Percentiles rank a stretch among this genome's conserved stretches.
Conservation (phyloP, 2,888 invertebrate genomes). For the Agrilus biguttatus region DNA sequence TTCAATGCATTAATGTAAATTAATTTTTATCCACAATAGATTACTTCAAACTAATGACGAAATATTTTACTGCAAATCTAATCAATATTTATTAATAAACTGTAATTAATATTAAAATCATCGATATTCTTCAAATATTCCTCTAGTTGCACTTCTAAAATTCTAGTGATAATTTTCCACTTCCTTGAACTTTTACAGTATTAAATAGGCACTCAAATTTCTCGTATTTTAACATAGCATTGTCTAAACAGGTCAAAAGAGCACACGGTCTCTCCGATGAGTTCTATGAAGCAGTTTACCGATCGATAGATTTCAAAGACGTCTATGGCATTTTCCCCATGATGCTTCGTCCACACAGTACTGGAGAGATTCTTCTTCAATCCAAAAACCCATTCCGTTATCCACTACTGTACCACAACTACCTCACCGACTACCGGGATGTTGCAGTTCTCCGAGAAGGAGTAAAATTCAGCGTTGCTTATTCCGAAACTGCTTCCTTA, state of each 20-base stretch:
- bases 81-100: no score
- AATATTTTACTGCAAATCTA: no score
- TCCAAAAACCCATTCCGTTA: constrained; percentile 55
- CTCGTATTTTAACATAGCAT: no score
- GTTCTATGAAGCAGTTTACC: constrained; percentile 63
- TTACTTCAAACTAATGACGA: no score
- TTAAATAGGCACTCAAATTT: no score
- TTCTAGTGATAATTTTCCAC: no score
- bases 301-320: constrained; percentile 56
- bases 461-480: constrained; percentile 69
- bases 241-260: constrained; percentile 44
- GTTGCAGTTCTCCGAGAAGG: constrained; percentile 72
- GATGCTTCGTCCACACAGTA: constrained; percentile 78
- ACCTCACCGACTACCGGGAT: constrained; percentile 76
- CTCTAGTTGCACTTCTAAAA: no score
- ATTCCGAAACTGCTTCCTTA: constrained; percentile 65
- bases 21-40: no score
- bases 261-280: constrained; percentile 73
- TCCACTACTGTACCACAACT: constrained; percentile 83
- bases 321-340: constrained; percentile 75
- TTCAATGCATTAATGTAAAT: no score
- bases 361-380: constrained; percentile 55
- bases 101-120: no score
- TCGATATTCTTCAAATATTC: no score
- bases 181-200: no score